Evolutionary conservation across 2,113 vertebrate species (phyloP), one percentile per base, ranked within the genome.

Genomic region (Climacteris rufus): DNA sequence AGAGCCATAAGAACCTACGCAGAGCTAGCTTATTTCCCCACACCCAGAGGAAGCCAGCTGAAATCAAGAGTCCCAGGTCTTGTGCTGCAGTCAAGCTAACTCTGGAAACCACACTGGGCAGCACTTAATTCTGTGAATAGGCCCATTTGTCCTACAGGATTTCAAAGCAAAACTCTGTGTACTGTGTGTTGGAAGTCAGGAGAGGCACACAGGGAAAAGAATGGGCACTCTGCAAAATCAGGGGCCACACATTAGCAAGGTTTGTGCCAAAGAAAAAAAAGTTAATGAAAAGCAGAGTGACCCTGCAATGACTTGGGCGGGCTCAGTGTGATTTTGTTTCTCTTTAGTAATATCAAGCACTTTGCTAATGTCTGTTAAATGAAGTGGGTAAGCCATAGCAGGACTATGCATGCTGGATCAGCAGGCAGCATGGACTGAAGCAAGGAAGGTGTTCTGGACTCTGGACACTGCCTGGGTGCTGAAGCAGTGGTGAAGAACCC

Each of bases 311-410:
- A 70, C 47, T 88, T 83, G 57, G 15, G 52, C 0, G 0, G 40
- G 21, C 6, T 61, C 42, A 71, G 13, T 54, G 92, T 63, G 70
- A 45, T 79, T 87, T 66, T 13, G 11, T 53, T 93, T 77, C 61
- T 93, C 21, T 59, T 95, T 74, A 59, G 80, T 69, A 66, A 9
- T 28, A 50, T 66, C 79, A 59, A 18, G 30, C 20, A 77, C 28
- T 91, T 89, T 42, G 31, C 53, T 91, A 63, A 80, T 59, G 9
- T 89, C 59, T 88, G 42, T 81, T 70, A 63, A 88, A 70, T 61
- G 14, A 68, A 89, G 39, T 76, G 39, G 27, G 31, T 77, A 39
- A 83, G 39, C 35, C 3, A 2, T 9, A 80, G 79, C 20, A 56
- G 35, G 42, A 52, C 33, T 54, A 35, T 42, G 52, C 30, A 13